A percentile compares a stretch with the other conserved stretches of the same genome.
These are phyloP conservation scores for Poeciliopsis infans DNA, from an alignment of 2,797 vertebrate species.

Conservation along the genomic window DNA sequence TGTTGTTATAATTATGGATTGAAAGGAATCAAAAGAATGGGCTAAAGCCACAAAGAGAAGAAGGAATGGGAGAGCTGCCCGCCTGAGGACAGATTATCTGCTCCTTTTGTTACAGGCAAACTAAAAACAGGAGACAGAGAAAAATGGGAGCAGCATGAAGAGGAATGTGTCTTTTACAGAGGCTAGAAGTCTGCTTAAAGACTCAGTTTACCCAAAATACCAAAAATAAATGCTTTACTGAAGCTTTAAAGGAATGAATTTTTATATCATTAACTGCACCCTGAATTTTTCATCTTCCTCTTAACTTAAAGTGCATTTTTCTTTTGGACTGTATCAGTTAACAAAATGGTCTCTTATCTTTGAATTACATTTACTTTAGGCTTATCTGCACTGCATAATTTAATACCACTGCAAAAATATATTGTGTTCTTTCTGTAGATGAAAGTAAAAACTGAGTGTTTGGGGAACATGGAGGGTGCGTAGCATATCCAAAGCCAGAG, in stretches of 20 bases:
- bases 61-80: slow-evolving; percentile 53
- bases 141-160: slow-evolving; percentile 32
- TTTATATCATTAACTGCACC: neutral
- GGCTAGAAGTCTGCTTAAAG: slow-evolving; percentile 55
- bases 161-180: slow-evolving; percentile 42
- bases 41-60: slow-evolving; percentile 59
- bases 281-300: neutral
- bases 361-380: neutral
- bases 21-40: slow-evolving; percentile 65
- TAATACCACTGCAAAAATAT: neutral
- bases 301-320: neutral
- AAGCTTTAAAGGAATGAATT: neutral
- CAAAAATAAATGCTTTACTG: neutral
- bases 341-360: neutral
- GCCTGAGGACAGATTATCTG: slow-evolving; percentile 69
- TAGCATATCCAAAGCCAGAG: neutral
- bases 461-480: neutral
- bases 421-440: neutral
- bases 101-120: slow-evolving; percentile 57
- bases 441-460: neutral
- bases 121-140: slow-evolving; percentile 44
- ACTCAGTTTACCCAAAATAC: slow-evolving; percentile 29
- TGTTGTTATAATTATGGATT: slow-evolving; percentile 66
- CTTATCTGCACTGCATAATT: neutral
- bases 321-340: neutral